Conservation (phyloP, 2,797 vertebrate genomes). For the Gastrophryne carolinensis region DNA sequence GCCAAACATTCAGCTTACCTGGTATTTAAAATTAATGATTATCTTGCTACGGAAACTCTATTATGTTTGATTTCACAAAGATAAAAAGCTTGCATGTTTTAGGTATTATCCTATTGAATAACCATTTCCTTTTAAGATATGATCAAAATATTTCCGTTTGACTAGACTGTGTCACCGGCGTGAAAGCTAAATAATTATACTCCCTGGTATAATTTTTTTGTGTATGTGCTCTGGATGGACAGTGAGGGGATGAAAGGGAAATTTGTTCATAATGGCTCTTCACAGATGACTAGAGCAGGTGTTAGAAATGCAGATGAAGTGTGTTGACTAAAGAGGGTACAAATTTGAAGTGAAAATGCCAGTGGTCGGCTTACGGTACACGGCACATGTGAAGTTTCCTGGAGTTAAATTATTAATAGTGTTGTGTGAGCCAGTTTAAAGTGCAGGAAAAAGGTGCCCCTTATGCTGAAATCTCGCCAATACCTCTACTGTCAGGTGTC, state of each 20-base stretch:
- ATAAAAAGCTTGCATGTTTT: constrained; percentile 55
- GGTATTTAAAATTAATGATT: constrained; percentile 46
- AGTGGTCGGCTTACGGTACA: constrained; percentile 82
- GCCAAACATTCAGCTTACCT: constrained; percentile 8
- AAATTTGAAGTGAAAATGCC: constrained; percentile 98
- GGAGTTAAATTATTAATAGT: constrained; percentile 90
- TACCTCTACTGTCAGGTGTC: background rate
- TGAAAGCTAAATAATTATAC: constrained; percentile 86
- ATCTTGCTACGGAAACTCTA: constrained; percentile 51
- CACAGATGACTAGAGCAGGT: constrained; percentile 88
- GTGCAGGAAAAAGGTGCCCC: constrained; percentile 67
- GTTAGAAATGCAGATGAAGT: constrained; percentile 98
- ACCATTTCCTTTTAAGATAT: constrained; percentile 57
- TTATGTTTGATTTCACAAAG: constrained; percentile 52
- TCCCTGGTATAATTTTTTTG: constrained; percentile 59
- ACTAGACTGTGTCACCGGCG: constrained; percentile 65
- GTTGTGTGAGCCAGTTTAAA: constrained; percentile 81
- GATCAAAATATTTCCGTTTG: constrained; percentile 61
- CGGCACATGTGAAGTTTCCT: constrained; percentile 82
- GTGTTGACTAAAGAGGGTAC: constrained; percentile 94
- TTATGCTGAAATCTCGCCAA: constrained; percentile 62
- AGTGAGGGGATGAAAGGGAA: constrained; percentile 83
- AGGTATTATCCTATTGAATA: constrained; percentile 46
- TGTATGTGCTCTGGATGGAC: constrained; percentile 62
- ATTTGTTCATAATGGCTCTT: constrained; percentile 75